Percentiles rank a stretch among this genome's conserved stretches.
These are phyloP conservation scores for Standfussiana lucernea DNA, from an alignment of 2,888 invertebrate genomes.

Conservation along the genomic window DNA sequence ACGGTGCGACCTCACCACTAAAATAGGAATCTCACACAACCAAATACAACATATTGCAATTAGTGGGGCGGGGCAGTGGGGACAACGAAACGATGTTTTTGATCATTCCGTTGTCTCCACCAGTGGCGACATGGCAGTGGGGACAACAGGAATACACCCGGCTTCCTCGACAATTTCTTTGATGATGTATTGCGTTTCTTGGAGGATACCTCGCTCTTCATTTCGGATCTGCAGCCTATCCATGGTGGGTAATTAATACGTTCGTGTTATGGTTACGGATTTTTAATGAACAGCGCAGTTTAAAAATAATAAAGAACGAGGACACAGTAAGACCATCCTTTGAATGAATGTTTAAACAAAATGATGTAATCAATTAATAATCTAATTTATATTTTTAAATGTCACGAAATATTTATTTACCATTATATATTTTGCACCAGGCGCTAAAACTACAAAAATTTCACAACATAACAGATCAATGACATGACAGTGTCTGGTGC, in stretches of 20 bases:
- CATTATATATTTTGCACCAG: neutral
- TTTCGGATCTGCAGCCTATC: constrained; percentile 25
- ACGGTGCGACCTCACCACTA: too few relatives aligned
- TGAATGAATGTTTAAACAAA: too few relatives aligned
- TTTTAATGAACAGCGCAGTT: neutral
- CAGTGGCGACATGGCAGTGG: too few relatives aligned
- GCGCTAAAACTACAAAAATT: neutral
- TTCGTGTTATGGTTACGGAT: neutral
- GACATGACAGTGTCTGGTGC: neutral
- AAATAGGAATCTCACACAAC: too few relatives aligned
- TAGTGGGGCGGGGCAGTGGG: too few relatives aligned
- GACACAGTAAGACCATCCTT: too few relatives aligned
- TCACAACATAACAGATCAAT: neutral
- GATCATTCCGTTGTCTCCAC: too few relatives aligned
- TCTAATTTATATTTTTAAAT: neutral
- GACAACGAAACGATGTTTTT: too few relatives aligned
- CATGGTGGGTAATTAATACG: constrained; percentile 8
- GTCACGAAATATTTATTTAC: neutral
- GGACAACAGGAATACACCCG: too few relatives aligned
- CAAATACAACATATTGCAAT: too few relatives aligned
- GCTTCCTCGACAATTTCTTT: constrained; percentile 36
- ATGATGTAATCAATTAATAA: too few relatives aligned
- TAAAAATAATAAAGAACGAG: too few relatives aligned
- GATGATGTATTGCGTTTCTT: constrained; percentile 33
- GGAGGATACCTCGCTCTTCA: constrained; percentile 13